Evolutionary conservation across 92 coral and sea anemone species (phyloP), one percentile per base, ranked within the genome.

Genomic region (Porites divaricata): DNA sequence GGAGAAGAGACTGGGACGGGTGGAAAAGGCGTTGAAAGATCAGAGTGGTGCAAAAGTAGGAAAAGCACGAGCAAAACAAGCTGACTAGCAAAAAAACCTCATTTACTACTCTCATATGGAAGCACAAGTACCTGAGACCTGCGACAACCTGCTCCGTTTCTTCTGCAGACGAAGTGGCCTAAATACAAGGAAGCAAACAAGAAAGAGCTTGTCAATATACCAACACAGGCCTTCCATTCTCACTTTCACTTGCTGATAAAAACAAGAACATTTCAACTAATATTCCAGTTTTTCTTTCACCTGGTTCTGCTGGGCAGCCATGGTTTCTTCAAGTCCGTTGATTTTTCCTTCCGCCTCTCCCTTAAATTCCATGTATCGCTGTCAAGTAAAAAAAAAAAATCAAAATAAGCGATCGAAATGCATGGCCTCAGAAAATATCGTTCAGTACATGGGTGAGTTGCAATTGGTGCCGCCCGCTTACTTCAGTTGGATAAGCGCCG

Each of bases 141-240:
- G 87, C 76, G 6, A 94, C 50, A 26, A 92, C 67, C 68, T 94
- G 93, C 69, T 81, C 93, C 1, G 92, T 88, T 86, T 88, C 98
- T 58, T 90, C 98, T 8, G 95, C 98, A 85, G 86, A 89, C 71
- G 90, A 74, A 17, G 95, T 80, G 8, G 94, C 98, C 98, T 94
- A 57, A 14, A 79, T 63, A 35, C 45, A 22, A 21, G 20, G 23
- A 75, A 69, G 0, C 13, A 54, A 54, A 11, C 17, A 54, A 15
- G 12, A 15, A 54, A 11, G 0, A 15, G 59, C 13, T 54, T 54
- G 16, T 54, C 58, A 9, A 35, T 35, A 35, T 35, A 35, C 0
- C 45, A 35, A 35, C 45, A 35, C 0, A 35, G 45, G 45, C 45
- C 45, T 0, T 35, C 45, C 45, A 4, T 35, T 35, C 45, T 4